Conservation (phyloP, 2,113 vertebrate species). For the Anthoscopus minutus region DNA sequence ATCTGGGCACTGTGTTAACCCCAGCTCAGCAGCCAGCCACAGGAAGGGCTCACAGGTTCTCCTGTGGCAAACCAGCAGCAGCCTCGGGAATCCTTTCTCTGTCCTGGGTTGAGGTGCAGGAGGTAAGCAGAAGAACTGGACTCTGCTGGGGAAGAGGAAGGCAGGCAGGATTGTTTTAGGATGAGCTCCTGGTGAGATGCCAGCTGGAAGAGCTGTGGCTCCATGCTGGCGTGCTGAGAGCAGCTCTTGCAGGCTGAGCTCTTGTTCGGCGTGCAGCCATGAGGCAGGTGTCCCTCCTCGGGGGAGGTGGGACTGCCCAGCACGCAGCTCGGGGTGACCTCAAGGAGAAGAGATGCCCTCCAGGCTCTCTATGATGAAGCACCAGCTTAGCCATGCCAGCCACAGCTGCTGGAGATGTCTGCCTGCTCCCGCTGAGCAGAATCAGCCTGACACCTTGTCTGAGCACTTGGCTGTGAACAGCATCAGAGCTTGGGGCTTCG, state of each 20-base stretch:
- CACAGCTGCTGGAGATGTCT: neutral
- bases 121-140: neutral
- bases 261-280: neutral
- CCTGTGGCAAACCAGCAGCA: neutral
- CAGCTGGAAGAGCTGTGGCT: neutral
- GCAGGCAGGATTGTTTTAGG: neutral
- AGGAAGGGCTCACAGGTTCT: neutral
- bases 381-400: neutral
- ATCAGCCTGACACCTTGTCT: neutral
- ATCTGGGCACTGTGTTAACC: neutral
- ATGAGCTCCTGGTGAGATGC: neutral
- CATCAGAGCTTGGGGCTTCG: neutral
- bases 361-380: neutral
- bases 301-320: neutral
- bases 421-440: neutral
- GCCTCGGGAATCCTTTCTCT: neutral
- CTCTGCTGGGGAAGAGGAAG: neutral
- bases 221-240: neutral
- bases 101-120: accelerated
- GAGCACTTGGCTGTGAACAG: neutral
- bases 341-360: neutral
- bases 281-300: neutral
- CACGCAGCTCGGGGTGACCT: neutral
- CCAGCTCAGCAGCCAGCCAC: neutral
- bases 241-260: neutral